Percentiles rank a stretch among this genome's conserved stretches.
These are phyloP conservation scores for Oscheius myriophilus DNA, from an alignment of 2,888 invertebrate genomes.

Conservation along the genomic window DNA sequence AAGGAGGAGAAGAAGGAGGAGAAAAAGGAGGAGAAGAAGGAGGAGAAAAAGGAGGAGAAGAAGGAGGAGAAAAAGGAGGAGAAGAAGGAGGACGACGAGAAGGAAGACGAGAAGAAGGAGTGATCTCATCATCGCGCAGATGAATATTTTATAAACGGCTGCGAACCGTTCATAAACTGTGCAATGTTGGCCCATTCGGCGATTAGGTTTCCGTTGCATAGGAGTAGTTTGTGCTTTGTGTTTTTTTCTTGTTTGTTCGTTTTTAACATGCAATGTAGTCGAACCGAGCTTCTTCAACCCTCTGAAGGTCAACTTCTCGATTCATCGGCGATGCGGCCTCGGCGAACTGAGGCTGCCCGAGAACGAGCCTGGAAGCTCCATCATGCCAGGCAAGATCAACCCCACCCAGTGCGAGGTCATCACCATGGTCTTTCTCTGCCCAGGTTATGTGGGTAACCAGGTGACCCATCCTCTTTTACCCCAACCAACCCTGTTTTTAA, in stretches of 20 bases:
- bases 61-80: neutral
- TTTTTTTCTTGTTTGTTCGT: no score
- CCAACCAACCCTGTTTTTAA: conserved; percentile 76
- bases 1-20: neutral
- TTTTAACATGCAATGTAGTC: no score
- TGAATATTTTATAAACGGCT: no score
- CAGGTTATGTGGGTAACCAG: conserved; percentile 94
- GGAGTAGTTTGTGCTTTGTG: no score
- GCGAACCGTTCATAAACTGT: no score
- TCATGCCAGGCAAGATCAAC: conserved; percentile 92
- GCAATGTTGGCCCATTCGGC: no score
- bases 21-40: neutral
- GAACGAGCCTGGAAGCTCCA: conserved; percentile 99
- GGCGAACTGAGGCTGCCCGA: conserved; percentile 93
- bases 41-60: neutral
- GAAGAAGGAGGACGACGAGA: no score
- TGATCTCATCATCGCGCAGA: no score
- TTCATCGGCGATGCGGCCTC: conserved; percentile 92
- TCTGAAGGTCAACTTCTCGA: no score
- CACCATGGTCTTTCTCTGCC: conserved; percentile 91
- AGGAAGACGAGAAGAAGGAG: no score
- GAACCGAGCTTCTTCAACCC: no score
- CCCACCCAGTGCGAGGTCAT: conserved; percentile 98
- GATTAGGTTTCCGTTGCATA: no score
- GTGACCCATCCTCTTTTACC: conserved; percentile 36